Evolutionary conservation across 2,797 vertebrate genomes (phyloP).

Genomic region (Eleutherodactylus coqui): DNA sequence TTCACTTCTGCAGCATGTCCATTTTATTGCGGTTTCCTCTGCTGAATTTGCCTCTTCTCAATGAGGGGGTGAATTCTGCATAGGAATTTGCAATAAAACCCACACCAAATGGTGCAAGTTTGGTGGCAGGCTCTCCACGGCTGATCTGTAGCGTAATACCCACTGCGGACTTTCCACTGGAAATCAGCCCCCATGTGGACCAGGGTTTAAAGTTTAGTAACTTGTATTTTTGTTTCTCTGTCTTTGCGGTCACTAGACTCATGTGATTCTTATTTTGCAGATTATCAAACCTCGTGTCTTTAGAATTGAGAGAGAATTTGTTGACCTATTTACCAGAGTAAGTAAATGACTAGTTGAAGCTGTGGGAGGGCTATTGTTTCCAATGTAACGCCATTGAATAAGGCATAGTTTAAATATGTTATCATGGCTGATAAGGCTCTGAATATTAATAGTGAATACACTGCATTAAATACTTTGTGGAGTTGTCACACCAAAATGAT

Average conservation of each 20-base stretch:
- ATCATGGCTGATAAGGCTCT: neutral
- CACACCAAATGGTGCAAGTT: too few relatives aligned
- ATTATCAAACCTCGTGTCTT: slow-evolving; percentile 92
- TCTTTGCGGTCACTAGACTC: neutral
- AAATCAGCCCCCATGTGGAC: too few relatives aligned
- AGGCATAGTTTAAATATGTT: too few relatives aligned
- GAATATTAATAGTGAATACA: neutral
- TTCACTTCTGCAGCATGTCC: too few relatives aligned
- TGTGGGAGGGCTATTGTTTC: neutral
- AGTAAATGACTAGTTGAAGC: slow-evolving; percentile 73
- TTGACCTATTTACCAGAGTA: slow-evolving; percentile 96
- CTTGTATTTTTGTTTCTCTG: neutral
- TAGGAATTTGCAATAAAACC: too few relatives aligned
- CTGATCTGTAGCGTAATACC: too few relatives aligned
- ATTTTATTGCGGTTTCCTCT: too few relatives aligned
- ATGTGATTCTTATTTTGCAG: slow-evolving; percentile 74
- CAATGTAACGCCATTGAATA: neutral
- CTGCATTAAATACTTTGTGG: neutral
- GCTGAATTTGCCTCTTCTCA: too few relatives aligned
- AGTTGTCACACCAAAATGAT: neutral
- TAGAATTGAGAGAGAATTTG: slow-evolving; percentile 97
- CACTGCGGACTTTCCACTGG: too few relatives aligned
- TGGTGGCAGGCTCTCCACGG: too few relatives aligned
- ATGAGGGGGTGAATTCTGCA: too few relatives aligned
- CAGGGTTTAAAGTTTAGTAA: neutral